These are phyloP conservation scores for Xylota sylvarum DNA, from an alignment of 2,888 invertebrate species.

Conservation along the genomic window DNA sequence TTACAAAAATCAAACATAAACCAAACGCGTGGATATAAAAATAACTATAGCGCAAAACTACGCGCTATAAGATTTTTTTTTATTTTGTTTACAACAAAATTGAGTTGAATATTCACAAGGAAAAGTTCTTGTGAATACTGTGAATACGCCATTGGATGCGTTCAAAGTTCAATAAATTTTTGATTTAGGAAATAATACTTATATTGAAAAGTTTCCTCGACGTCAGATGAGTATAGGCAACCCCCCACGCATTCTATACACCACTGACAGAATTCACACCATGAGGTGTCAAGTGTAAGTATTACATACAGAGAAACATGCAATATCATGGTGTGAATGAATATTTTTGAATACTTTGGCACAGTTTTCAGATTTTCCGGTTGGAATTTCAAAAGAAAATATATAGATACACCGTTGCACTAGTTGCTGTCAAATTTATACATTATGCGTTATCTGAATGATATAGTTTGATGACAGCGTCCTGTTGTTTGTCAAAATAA, in stretches of 20 bases:
- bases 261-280: conserved; percentile 35
- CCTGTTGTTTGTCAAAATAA: not conserved
- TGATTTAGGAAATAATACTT: not conserved
- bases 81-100: conserved; percentile 41
- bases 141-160: conserved; percentile 12
- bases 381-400: conserved; percentile 25
- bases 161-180: conserved; percentile 32
- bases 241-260: conserved; percentile 15
- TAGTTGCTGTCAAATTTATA: conserved; percentile 2
- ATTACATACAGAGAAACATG: conserved; percentile 22
- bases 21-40: conserved; percentile 45
- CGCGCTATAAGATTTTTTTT: conserved; percentile 5
- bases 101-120: not conserved
- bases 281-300: conserved; percentile 36
- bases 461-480: conserved; percentile 18
- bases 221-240: conserved; percentile 29
- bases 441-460: conserved; percentile 19
- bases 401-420: conserved; percentile 24
- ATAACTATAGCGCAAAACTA: conserved; percentile 21
- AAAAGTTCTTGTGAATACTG: conserved; percentile 1
- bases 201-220: conserved; percentile 26
- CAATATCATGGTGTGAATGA: conserved; percentile 21
- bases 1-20: conserved; percentile 36
- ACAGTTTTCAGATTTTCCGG: conserved; percentile 43
- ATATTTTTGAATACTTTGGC: conserved; percentile 27